Conservation (phyloP, 2,888 invertebrate genomes). For the Minunthozetes semirufus region DNA sequence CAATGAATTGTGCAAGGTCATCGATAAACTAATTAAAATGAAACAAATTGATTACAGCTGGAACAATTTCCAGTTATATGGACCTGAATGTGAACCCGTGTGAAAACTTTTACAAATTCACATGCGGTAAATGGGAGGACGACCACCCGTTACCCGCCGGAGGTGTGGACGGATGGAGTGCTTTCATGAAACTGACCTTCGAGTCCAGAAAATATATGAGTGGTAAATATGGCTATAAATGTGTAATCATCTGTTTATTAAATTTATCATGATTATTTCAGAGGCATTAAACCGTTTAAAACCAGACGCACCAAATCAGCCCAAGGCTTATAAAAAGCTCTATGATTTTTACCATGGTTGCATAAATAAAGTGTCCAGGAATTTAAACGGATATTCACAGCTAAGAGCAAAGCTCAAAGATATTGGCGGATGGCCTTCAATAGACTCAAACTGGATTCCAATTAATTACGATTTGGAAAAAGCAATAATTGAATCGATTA, state of each 20-base stretch:
- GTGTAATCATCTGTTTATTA: too few species aligned
- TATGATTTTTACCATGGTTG: background rate
- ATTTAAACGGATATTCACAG: background rate
- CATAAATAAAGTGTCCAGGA: background rate
- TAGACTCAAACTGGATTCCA: background rate
- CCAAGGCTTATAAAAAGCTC: background rate
- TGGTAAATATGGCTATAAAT: background rate
- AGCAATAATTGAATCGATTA: constrained; percentile 7
- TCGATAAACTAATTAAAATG: too few species aligned
- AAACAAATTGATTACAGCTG: background rate
- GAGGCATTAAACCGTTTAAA: too few species aligned
- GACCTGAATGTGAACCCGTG: background rate
- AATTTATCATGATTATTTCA: too few species aligned
- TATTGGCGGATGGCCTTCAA: background rate
- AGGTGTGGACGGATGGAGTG: background rate
- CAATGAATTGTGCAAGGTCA: too few species aligned
- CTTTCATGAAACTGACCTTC: background rate
- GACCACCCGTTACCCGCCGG: background rate
- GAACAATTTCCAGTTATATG: background rate
- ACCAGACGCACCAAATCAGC: background rate
- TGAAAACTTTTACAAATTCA: background rate
- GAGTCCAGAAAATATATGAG: background rate
- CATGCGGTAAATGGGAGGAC: constrained; percentile 14
- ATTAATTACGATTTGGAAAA: background rate
- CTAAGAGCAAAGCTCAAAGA: background rate